These are phyloP conservation scores for Gobius niger DNA, from an alignment of 2,113 vertebrate species.

Conservation along the genomic window DNA sequence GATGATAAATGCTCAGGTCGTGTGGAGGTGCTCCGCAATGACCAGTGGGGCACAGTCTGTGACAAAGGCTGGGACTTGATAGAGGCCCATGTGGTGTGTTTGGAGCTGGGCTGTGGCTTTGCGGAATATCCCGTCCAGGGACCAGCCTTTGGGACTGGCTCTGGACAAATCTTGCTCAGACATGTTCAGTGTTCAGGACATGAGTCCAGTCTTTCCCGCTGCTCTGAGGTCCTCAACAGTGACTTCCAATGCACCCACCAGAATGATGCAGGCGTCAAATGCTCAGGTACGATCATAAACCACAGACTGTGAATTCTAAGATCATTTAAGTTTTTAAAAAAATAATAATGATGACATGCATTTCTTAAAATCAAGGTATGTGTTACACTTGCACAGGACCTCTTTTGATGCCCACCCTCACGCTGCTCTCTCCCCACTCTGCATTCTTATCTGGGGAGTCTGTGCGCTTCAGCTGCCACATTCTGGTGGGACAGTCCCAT, in stretches of 20 bases:
- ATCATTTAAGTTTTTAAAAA: too few species aligned
- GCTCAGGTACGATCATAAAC: slow-evolving; percentile 66
- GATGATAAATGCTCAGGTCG: slow-evolving; percentile 70
- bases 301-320: too few species aligned
- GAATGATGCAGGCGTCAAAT: slow-evolving; percentile 70
- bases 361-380: too few species aligned
- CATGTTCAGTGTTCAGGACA: slow-evolving; percentile 71
- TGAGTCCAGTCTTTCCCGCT: slow-evolving; percentile 65
- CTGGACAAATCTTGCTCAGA: slow-evolving; percentile 61
- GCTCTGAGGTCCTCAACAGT: slow-evolving; percentile 52
- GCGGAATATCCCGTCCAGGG: slow-evolving; percentile 49
- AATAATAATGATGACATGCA: too few species aligned
- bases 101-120: slow-evolving; percentile 74
- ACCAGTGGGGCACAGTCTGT: slow-evolving; percentile 75
- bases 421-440: slow-evolving; percentile 69
- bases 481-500: slow-evolving; percentile 64
- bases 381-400: slow-evolving; percentile 47
- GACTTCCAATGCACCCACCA: slow-evolving; percentile 61
- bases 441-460: slow-evolving; percentile 71
- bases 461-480: slow-evolving; percentile 70
- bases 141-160: slow-evolving; percentile 45
- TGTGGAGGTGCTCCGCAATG: slow-evolving; percentile 70
- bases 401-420: slow-evolving; percentile 65
- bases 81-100: slow-evolving; percentile 74
- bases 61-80: slow-evolving; percentile 67